These are phyloP conservation scores for Lycaena phlaeas DNA, from an alignment of 2,888 invertebrate genomes.

Conservation along the genomic window DNA sequence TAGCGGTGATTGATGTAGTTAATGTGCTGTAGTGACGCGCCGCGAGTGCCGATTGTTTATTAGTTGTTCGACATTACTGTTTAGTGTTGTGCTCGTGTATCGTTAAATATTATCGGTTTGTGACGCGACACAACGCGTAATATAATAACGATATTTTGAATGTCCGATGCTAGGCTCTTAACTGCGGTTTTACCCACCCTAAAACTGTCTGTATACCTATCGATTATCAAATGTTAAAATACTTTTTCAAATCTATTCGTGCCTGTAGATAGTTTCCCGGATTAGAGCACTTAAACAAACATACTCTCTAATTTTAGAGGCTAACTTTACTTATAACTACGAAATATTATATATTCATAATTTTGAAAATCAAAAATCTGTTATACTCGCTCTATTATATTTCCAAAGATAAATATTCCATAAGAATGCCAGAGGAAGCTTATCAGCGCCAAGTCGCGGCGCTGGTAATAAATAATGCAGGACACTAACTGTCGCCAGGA, in stretches of 20 bases:
- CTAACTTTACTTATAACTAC: too few species aligned
- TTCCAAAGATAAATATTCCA: background rate
- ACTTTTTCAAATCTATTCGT: too few species aligned
- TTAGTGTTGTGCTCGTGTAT: conserved; percentile 3
- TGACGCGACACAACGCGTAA: conserved; percentile 8
- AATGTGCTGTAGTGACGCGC: conserved; percentile 17
- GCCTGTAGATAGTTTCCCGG: too few species aligned
- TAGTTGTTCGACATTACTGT: conserved; percentile 8
- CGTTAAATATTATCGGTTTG: conserved; percentile 10
- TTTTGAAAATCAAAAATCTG: too few species aligned
- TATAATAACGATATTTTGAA: background rate
- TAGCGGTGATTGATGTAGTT: conserved; percentile 26
- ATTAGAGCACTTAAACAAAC: too few species aligned
- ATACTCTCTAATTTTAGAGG: too few species aligned
- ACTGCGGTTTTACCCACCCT: too few species aligned
- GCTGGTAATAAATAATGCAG: background rate
- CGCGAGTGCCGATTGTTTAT: conserved; percentile 11
- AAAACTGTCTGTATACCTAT: too few species aligned
- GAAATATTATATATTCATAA: too few species aligned
- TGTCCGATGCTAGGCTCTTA: too few species aligned
- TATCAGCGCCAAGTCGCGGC: background rate
- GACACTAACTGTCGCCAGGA: background rate
- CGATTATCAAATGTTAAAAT: too few species aligned
- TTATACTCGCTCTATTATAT: too few species aligned
- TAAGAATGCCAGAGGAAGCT: background rate